Evolutionary conservation across 2,797 vertebrate species (phyloP), one percentile per base, ranked within the genome.

Genomic region (Halcyon chelicuti): DNA sequence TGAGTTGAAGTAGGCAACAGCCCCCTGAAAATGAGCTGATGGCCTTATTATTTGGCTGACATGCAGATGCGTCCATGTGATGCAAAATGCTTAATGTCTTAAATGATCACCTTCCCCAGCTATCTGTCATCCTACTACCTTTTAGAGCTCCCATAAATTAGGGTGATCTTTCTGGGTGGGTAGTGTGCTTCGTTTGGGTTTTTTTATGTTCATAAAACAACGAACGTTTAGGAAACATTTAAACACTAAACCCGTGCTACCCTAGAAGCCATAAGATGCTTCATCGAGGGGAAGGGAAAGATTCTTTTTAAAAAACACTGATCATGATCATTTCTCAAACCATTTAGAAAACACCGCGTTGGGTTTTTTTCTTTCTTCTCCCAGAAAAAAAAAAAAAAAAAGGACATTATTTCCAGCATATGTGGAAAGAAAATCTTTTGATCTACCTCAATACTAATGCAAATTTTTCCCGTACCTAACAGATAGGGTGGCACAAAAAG

Each of bases 61-160:
- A 99, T 99, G 99, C 98, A 99, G 98, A 99, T 98, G 98, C 93
- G 94, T 97, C 98, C 98, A 97, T 99, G 99, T 99, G 98, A 98
- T 98, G 98, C 99, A 99, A 99, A 99, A 99, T 98, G 98, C 99
- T 99, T 99, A 99, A 99, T 99, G 99, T 99, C 99, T 99, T 99
- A 99, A 99, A 99, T 99, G 99, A 98, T 99, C 99, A 98, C 99
- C 99, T 99, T 99, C 98, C 98, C 97, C 98, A 42, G 96, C 98
- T 97, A 84, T 94, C 98, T 98, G 86, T 97, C 98, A 97, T 97
- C 96, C 95, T 70, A 54, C 81, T 91, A 71, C 94, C 93, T 91
- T 97, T 79, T 85, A 55, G 78, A 92, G 88, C 94, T 86, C 96
- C 96, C 94, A 86, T 95, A 97, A 97, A 98, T 98, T 94, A 97